phyloP scores from a whole-genome alignment of 2,797 vertebrate species.

The Oophaga sylvatica region DNA sequence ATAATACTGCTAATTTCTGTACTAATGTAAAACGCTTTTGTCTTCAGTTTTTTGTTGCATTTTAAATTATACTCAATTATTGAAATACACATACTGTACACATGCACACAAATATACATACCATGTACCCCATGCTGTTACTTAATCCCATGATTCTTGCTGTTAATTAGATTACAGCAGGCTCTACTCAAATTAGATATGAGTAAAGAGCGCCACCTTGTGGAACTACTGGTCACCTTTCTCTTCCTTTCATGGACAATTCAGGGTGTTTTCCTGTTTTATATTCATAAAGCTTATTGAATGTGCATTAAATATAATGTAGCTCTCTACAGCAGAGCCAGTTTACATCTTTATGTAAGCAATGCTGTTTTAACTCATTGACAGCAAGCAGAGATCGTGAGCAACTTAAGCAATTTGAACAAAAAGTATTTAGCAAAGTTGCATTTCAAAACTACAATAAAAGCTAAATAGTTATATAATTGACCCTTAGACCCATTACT shows the following conservation, averaged over 20 bases:
- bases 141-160: not conserved
- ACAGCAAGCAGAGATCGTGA: not conserved
- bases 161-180: not conserved
- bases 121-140: not conserved
- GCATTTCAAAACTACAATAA: no score
- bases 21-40: not conserved
- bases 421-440: no score
- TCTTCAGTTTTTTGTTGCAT: not conserved
- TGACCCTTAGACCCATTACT: no score
- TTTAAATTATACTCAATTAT: not conserved
- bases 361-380: not conserved
- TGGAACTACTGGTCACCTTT: slow-evolving; percentile 6
- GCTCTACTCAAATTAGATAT: not conserved
- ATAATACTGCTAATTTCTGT: not conserved
- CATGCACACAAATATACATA: not conserved
- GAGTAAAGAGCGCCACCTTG: slow-evolving; percentile 37
- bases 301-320: not conserved
- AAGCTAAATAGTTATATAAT: no score
- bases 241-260: not conserved
- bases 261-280: not conserved
- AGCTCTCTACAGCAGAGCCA: not conserved
- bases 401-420: no score
- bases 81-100: not conserved
- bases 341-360: not conserved
- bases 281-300: not conserved